Evolutionary conservation across 2,888 invertebrate genomes (phyloP).

Genomic region (Melanchra persicariae): DNA sequence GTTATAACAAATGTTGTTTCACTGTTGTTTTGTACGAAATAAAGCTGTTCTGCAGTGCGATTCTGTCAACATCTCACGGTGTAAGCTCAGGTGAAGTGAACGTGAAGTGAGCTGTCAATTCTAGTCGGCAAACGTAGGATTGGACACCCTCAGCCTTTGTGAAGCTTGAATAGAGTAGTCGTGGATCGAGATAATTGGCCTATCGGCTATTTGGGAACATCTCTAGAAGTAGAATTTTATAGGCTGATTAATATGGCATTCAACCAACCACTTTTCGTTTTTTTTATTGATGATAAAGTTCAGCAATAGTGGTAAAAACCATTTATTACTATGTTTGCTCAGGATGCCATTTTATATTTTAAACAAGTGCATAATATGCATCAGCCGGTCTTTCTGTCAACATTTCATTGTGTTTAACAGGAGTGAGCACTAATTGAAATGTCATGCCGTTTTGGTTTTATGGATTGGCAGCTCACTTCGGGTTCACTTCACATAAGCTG

Average conservation of each 20-base stretch:
- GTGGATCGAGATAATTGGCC: too few species aligned
- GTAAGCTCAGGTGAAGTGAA: too few species aligned
- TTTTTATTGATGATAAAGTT: background rate
- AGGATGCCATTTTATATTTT: background rate
- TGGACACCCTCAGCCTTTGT: background rate
- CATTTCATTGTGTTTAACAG: too few species aligned
- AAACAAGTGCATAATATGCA: too few species aligned
- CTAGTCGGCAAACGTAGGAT: background rate
- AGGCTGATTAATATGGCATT: background rate
- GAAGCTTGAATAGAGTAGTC: background rate
- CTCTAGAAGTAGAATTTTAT: background rate
- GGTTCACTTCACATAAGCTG: too few species aligned
- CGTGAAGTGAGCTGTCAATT: too few species aligned
- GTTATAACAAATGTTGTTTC: slow-evolving; percentile 8
- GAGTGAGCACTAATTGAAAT: too few species aligned
- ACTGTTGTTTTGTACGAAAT: background rate
- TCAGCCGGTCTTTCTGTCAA: too few species aligned
- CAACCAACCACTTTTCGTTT: background rate
- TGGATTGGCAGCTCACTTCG: too few species aligned
- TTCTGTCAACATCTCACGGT: too few species aligned
- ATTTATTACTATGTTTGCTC: background rate
- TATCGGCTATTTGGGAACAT: background rate
- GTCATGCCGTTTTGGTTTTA: too few species aligned
- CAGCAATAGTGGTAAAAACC: too few species aligned
- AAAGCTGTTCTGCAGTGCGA: background rate